phyloP scores from a whole-genome alignment of 1,140 invertebrate genomes.

The Dolichoris vasculosae region DNA sequence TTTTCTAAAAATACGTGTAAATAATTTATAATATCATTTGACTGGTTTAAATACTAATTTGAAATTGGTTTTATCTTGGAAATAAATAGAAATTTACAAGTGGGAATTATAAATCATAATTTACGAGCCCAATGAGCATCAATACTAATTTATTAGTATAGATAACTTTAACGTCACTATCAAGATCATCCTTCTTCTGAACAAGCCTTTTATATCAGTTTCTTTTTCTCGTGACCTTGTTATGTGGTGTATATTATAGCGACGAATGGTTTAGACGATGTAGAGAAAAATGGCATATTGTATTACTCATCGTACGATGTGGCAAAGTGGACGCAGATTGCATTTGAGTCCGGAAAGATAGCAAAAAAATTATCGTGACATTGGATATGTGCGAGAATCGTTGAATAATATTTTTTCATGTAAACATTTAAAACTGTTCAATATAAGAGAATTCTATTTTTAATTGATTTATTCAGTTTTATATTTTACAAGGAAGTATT shows the following conservation, averaged over 20 bases:
- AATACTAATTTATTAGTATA: background rate
- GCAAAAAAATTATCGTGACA: slow-evolving; percentile 22
- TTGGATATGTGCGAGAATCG: background rate
- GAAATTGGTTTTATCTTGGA: background rate
- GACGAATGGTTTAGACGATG: slow-evolving; percentile 7
- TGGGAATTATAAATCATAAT: background rate
- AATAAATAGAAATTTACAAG: background rate
- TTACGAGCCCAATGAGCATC: background rate
- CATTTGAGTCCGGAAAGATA: slow-evolving; percentile 28
- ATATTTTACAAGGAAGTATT: background rate
- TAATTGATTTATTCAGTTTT: background rate
- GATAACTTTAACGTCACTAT: background rate
- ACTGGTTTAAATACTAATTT: background rate
- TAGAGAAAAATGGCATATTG: slow-evolving; percentile 26
- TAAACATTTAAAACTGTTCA: background rate
- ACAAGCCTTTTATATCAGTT: slow-evolving; percentile 24
- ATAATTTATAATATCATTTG: background rate
- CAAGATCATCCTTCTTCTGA: slow-evolving; percentile 5
- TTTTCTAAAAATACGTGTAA: background rate
- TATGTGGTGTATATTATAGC: background rate
- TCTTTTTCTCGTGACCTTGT: slow-evolving; percentile 19
- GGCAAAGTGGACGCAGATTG: slow-evolving; percentile 19
- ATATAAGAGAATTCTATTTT: background rate
- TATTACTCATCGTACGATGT: slow-evolving; percentile 25
- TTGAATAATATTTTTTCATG: slow-evolving; percentile 5